Conservation (phyloP, 2,113 vertebrate species). For the Calyptomena viridis region DNA sequence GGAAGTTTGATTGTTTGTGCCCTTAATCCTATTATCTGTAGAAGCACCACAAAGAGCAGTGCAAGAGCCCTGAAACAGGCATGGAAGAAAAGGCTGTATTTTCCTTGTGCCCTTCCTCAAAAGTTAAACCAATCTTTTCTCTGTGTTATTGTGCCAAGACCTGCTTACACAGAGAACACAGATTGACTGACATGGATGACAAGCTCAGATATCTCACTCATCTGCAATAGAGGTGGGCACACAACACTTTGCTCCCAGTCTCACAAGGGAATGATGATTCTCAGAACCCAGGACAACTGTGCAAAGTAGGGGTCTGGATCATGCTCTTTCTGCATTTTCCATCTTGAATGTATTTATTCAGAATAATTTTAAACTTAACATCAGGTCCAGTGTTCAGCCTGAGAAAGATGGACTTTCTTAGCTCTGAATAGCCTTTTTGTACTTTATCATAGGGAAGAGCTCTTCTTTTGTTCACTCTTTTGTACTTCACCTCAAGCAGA, state of each 20-base stretch:
- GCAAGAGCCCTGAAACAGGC: background rate
- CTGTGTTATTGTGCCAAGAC: background rate
- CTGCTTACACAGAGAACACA: background rate
- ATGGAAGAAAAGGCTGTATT: background rate
- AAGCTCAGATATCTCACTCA: background rate
- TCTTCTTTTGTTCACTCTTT: background rate
- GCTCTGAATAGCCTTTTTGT: background rate
- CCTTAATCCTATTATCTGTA: background rate
- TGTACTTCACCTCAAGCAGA: background rate
- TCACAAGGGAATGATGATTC: background rate
- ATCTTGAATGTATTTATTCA: background rate
- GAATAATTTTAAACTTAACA: background rate
- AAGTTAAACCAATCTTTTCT: background rate
- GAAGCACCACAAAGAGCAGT: background rate
- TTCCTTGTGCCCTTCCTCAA: background rate
- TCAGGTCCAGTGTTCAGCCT: background rate
- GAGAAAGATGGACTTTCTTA: background rate
- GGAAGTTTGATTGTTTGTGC: background rate
- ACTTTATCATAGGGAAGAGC: background rate
- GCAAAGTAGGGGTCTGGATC: background rate
- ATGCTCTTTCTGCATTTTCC: background rate
- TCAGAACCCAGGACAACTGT: background rate
- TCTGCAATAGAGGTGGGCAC: background rate
- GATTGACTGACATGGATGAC: background rate
- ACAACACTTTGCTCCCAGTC: background rate